Conservation (phyloP, 2,888 invertebrate species). For the Archips crataeganus region DNA sequence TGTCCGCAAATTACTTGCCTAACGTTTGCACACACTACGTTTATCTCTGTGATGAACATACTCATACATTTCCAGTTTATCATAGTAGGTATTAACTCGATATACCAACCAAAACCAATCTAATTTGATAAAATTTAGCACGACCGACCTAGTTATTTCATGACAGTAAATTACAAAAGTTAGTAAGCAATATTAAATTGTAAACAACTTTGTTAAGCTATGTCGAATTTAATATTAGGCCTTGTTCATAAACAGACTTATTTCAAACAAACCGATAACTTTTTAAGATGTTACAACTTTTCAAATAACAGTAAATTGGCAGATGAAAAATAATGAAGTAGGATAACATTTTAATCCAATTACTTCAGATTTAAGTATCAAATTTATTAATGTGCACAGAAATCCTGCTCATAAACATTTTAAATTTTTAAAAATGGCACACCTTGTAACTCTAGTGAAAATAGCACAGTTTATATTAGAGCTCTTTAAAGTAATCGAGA, state of each 20-base stretch:
- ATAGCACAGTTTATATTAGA: background rate
- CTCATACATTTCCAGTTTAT: background rate
- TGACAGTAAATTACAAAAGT: constrained; percentile 30
- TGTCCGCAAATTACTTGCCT: background rate
- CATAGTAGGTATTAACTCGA: background rate
- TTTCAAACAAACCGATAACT: constrained; percentile 20
- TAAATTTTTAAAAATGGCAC: background rate
- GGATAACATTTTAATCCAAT: background rate
- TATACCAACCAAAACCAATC: constrained; percentile 4
- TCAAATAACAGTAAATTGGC: constrained; percentile 17
- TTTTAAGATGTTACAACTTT: constrained; percentile 26
- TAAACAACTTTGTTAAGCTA: constrained; percentile 27
- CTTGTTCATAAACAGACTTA: constrained; percentile 31
- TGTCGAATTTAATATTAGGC: constrained; percentile 31
- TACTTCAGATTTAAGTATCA: background rate
- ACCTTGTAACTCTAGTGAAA: background rate
- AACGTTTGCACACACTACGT: background rate
- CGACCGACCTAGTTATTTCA: background rate
- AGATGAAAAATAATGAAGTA: constrained; percentile 2
- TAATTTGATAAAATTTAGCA: constrained; percentile 2
- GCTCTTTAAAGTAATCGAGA: constrained; percentile 21
- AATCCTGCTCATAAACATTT: no score
- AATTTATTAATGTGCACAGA: no score
- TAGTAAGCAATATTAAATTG: constrained; percentile 27
- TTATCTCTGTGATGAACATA: background rate